Base-by-base conservation (phyloP, 2,888 invertebrate species). In the Eugnorisma glareosa region DNA sequence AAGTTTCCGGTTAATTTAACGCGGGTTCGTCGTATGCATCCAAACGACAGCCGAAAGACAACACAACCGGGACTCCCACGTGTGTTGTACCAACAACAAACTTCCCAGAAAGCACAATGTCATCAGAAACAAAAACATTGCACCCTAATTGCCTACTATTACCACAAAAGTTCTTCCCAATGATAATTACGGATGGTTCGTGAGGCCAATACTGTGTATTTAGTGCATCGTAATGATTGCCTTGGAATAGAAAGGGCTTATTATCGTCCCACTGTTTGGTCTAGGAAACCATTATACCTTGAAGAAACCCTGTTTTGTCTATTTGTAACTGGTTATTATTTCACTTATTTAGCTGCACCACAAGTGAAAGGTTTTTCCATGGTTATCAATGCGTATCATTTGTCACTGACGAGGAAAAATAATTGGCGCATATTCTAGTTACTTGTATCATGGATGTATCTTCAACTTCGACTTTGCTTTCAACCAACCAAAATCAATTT, bases 1-100 rank as follows among this genome's bases (percentile, higher is more conserved):
- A 92, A 90, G 93, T 95, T 96, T 95, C 95, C 95, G 95, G 95
- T 95, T 95, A 95, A 96, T 96, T 96, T 96, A 96, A 96, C 94
- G 86, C 93, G 92, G 78, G 93, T 93, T 93, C 94, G 93, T 92
- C 93, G 94, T 93, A 94, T 95, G 95, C 94, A 93, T 93, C 92
- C 91, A 91, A 94, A 93, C 90, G 90, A 91, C 91, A 91, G 89
- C 90, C 89, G 82, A 86, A 83, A 86, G 84, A 79, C 84, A 83
- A 86, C 86, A 83, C 86, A 84, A 70, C 79, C 90, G 91, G 92
- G 92, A 92, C 94, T 95, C 95, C 94, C 95, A 95, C 95, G 94
- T 94, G 94, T 92, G 92, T 90, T 90, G 89, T 91, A 93, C 93
- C 94, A 94, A 94, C 93, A 94, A 90, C 88, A 86, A 92, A 86